phyloP scores from a whole-genome alignment of 2,797 vertebrate species.

The Cyprinella venusta region DNA sequence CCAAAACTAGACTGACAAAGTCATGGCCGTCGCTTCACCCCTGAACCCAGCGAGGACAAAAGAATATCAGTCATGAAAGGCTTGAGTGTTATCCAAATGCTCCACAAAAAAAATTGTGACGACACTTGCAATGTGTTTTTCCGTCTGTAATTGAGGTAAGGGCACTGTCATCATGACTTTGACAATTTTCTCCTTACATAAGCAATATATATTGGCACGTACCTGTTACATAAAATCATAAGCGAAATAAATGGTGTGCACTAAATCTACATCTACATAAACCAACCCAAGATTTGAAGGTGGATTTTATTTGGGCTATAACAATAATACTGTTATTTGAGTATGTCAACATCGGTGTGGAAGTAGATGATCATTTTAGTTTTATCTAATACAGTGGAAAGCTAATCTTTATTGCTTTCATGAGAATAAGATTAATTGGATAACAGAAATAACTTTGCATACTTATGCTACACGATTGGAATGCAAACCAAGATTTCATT shows the following conservation, averaged over 20 bases:
- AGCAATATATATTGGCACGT: not conserved
- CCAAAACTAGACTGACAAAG: not conserved
- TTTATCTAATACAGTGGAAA: not conserved
- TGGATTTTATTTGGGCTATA: not conserved
- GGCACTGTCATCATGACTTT: not conserved
- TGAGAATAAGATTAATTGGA: not conserved
- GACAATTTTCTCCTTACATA: constrained; percentile 1
- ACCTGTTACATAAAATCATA: not conserved
- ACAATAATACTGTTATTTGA: not conserved
- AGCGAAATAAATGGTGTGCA: not conserved
- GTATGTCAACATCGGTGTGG: not conserved
- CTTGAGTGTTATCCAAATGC: constrained; percentile 10
- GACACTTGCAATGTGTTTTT: not conserved
- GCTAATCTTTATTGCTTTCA: not conserved
- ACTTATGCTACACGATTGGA: not conserved
- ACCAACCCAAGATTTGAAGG: not conserved
- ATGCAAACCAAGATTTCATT: not conserved
- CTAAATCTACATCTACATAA: not conserved
- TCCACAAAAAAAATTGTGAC: not conserved
- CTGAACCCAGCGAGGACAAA: not conserved
- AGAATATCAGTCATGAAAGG: not conserved
- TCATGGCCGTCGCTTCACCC: not conserved
- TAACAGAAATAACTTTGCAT: not conserved
- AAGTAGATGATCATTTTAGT: not conserved
- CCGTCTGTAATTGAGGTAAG: not conserved